phyloP scores from a whole-genome alignment of 2,888 invertebrate species.

The Bursaphelenchus okinawaensis region DNA sequence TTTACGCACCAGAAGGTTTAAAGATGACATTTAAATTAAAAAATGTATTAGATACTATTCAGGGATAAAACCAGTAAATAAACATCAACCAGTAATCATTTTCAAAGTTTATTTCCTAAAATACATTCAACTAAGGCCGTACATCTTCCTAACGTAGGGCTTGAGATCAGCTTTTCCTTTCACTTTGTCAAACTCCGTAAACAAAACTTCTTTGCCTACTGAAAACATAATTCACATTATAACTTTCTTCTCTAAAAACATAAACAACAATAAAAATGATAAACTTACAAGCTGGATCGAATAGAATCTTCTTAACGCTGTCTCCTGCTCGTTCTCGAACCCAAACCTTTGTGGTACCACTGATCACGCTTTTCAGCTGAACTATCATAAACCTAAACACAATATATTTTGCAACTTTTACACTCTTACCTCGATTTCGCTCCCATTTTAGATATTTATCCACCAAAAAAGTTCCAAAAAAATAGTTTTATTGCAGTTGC shows the following conservation, averaged over 20 bases:
- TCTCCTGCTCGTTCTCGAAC: slow-evolving; percentile 50
- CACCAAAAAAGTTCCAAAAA: neutral
- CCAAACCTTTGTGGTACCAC: slow-evolving; percentile 50
- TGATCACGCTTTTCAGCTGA: slow-evolving; percentile 48
- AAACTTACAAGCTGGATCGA: slow-evolving; percentile 50
- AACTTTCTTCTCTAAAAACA: no score
- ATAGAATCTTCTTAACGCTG: slow-evolving; percentile 49
- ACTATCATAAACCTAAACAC: slow-evolving; percentile 50
- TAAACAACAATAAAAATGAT: no score
- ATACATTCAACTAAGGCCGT: slow-evolving; percentile 24
- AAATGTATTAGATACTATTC: no score
- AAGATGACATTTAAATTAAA: no score
- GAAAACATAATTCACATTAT: no score
- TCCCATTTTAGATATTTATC: slow-evolving; percentile 38
- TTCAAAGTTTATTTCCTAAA: neutral
- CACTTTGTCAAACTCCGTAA: slow-evolving; percentile 72
- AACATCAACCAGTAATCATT: no score
- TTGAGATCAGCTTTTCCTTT: slow-evolving; percentile 63
- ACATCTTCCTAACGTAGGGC: slow-evolving; percentile 43
- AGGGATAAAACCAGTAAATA: no score
- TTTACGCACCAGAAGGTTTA: no score
- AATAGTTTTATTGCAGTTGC: neutral
- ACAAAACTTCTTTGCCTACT: slow-evolving; percentile 69
- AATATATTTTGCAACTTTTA: neutral
- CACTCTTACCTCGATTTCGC: slow-evolving; percentile 53